Evolutionary conservation across 2,113 vertebrate genomes (phyloP).

Genomic region (Irena cyanogastra): DNA sequence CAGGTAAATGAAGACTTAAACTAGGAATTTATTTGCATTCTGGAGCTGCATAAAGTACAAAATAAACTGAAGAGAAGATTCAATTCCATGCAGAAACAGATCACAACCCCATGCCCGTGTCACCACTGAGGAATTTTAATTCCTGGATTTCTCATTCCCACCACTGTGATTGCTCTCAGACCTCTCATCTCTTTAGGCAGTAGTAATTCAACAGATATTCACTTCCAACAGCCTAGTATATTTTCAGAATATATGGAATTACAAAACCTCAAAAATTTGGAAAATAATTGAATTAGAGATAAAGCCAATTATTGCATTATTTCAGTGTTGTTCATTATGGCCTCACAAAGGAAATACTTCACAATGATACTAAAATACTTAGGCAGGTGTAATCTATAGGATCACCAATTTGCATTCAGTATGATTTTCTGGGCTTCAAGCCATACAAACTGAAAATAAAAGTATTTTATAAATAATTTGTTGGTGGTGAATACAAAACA

Average conservation of each 20-base stretch:
- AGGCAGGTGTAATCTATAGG: neutral
- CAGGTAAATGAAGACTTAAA: neutral
- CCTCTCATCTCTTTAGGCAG: neutral
- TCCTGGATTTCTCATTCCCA: neutral
- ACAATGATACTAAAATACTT: neutral
- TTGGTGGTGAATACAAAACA: slow-evolving; percentile 41
- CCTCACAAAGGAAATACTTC: neutral
- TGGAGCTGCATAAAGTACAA: neutral
- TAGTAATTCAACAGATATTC: neutral
- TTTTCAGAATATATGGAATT: neutral
- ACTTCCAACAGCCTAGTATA: slow-evolving; percentile 33
- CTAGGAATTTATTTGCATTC: neutral
- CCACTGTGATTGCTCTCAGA: neutral
- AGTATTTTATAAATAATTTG: neutral
- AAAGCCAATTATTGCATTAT: neutral
- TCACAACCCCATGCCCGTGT: neutral
- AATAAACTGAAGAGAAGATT: neutral
- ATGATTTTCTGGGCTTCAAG: neutral
- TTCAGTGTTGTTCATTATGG: neutral
- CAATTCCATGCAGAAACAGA: neutral
- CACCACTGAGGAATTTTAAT: neutral
- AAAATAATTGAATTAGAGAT: neutral
- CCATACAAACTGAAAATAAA: neutral
- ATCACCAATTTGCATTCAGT: neutral
- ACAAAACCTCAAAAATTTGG: neutral